Evolutionary conservation across 1,140 invertebrate genomes (phyloP).

Genomic region (Ips typographus): DNA sequence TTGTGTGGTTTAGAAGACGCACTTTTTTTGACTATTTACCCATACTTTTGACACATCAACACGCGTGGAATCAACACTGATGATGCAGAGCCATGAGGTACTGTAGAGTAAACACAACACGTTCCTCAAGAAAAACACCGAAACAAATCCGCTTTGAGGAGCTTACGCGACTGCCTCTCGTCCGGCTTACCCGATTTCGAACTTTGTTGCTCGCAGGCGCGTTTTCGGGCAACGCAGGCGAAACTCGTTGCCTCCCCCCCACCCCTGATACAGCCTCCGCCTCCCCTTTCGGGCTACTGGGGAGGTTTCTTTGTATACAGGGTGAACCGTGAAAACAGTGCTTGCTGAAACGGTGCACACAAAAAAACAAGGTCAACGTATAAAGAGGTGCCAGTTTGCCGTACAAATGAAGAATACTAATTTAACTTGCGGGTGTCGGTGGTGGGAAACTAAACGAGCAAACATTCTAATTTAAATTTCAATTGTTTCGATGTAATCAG

Average conservation of each 20-base stretch:
- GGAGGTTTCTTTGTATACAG: not conserved
- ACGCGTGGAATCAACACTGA: no score
- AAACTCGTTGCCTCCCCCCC: not conserved
- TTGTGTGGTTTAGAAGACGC: no score
- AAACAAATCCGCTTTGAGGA: slow-evolving; percentile 5
- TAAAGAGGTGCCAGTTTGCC: slow-evolving; percentile 13
- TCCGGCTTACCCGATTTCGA: slow-evolving; percentile 20
- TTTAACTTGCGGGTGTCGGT: not conserved
- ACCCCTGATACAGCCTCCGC: slow-evolving; percentile 6
- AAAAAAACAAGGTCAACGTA: slow-evolving; percentile 15
- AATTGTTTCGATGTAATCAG: slow-evolving; percentile 27
- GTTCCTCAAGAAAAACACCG: not conserved
- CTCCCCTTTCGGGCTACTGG: not conserved
- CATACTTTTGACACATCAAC: no score
- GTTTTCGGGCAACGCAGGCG: slow-evolving; percentile 16
- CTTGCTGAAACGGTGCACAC: not conserved
- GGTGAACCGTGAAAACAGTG: not conserved
- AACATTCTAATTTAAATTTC: slow-evolving; percentile 22
- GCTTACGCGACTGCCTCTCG: slow-evolving; percentile 22
- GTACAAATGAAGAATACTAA: slow-evolving; percentile 4
- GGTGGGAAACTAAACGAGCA: not conserved
- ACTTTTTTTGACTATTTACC: no score
- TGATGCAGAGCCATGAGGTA: no score
- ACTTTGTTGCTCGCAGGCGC: slow-evolving; percentile 12
- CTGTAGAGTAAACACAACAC: not conserved